These are phyloP conservation scores for Acanthosepion pharaonis DNA, from an alignment of 2,888 invertebrate species.

Conservation along the genomic window DNA sequence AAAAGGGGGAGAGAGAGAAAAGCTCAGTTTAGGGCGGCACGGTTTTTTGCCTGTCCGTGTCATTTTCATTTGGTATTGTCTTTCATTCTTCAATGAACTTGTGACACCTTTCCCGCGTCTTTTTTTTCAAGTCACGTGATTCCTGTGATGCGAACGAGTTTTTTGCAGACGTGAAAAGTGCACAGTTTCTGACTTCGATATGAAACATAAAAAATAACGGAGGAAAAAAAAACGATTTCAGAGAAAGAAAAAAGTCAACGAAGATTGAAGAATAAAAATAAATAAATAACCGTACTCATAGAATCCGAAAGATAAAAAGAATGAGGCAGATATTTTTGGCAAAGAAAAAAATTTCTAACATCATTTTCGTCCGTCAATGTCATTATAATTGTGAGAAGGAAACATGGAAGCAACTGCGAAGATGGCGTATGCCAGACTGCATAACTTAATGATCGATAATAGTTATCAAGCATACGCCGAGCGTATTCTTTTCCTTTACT, in stretches of 20 bases:
- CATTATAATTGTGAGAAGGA: background rate
- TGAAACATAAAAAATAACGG: background rate
- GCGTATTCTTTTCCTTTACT: no score
- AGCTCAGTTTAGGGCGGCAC: background rate
- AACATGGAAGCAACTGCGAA: constrained; percentile 33
- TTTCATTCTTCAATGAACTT: constrained; percentile 20
- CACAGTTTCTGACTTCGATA: background rate
- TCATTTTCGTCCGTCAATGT: background rate
- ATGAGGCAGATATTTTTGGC: background rate
- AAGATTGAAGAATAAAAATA: background rate
- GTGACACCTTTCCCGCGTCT: background rate
- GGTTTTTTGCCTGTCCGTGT: background rate
- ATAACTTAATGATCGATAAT: background rate
- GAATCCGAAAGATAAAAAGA: background rate
- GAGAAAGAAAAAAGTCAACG: background rate
- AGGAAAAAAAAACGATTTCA: background rate
- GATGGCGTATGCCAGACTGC: background rate
- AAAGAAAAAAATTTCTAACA: background rate
- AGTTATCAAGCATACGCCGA: no score
- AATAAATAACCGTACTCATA: background rate
- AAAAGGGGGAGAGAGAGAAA: background rate
- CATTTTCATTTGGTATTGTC: constrained; percentile 7
- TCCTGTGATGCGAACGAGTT: background rate
- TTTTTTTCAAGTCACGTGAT: background rate
- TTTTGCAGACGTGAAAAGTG: background rate